Evolutionary conservation across 1,140 invertebrate genomes (phyloP), one percentile per base, ranked within the genome.

Genomic region (Platorchestia sp.): DNA sequence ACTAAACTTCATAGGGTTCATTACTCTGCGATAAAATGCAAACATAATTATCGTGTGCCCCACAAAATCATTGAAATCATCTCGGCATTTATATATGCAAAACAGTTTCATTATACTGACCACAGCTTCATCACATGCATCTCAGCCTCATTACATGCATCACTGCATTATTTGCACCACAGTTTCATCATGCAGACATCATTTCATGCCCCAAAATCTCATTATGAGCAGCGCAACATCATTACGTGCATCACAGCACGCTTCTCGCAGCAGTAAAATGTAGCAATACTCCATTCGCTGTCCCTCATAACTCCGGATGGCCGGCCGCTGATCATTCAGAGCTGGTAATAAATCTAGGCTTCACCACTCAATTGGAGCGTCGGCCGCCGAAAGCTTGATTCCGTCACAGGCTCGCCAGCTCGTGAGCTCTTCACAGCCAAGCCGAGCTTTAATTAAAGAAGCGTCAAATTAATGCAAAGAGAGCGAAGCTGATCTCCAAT

Each of bases 401-500:
- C 87, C 87, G 87, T 89, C 87, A 89, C 87, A 89, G 87, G 87
- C n/a, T 89, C 27, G n/a, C 41, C 3, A 89, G 87, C n/a, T 41
- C 43, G 5, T 42, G 41, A 89, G 87, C 87, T 42, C 87, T 89
- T 89, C 87, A 89, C 59, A 36, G 59, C 59, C 59, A 10, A 75
- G 43, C 43, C 5, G 45, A 10, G 91, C 91, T 45, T 47, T 93
- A 93, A 93, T 93, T 93, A 45, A 93, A 93, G 43, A 93, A 45
- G 43, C 91, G 91, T 47, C 91, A 93, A 93, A 93, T 93, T 93
- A 93, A 93, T 93, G 91, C 91, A 93, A 93, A 93, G 91, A 93
- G 91, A 93, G 91, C 91, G 40, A 40, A 22, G 43, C 91, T 45
- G 44, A 93, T 93, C 91, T 93, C 91, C 91, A 45, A 93, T 93